phyloP scores from a whole-genome alignment of 2,888 invertebrate genomes.

The Portevinia maculata region DNA sequence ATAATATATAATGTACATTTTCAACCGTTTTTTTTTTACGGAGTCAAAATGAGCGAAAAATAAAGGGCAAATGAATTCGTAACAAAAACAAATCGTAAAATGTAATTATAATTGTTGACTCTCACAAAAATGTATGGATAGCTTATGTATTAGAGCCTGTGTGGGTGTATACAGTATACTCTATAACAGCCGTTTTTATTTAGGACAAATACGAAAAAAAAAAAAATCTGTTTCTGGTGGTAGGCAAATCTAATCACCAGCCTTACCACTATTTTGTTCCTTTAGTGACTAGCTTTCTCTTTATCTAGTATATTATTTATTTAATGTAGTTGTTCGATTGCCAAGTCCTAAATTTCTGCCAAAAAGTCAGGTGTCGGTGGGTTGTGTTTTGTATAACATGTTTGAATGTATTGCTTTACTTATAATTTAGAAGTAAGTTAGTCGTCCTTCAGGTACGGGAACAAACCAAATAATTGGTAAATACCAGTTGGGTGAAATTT shows the following conservation, averaged over 20 bases:
- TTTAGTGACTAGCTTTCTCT: constrained; percentile 53
- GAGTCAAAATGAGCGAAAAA: constrained; percentile 7
- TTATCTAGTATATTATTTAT: constrained; percentile 72
- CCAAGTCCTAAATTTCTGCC: constrained; percentile 69
- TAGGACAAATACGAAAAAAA: constrained; percentile 36
- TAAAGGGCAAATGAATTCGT: constrained; percentile 22
- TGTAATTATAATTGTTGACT: constrained; percentile 41
- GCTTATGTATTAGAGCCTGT: neutral
- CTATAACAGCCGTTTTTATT: constrained; percentile 52
- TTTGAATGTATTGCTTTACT: constrained; percentile 43
- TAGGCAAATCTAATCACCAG: constrained; percentile 60
- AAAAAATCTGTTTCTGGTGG: constrained; percentile 17
- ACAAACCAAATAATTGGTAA: constrained; percentile 35
- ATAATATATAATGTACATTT: too few relatives aligned
- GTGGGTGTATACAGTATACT: constrained; percentile 6
- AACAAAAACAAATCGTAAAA: constrained; percentile 48
- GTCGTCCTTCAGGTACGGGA: constrained; percentile 49
- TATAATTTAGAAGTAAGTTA: constrained; percentile 37
- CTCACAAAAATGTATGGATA: constrained; percentile 13
- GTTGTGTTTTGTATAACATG: constrained; percentile 33
- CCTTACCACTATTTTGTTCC: constrained; percentile 33
- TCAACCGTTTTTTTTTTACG: constrained; percentile 3
- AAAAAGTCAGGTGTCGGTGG: constrained; percentile 57
- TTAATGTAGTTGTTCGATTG: constrained; percentile 69
- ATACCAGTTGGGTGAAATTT: constrained; percentile 44